phyloP scores from a whole-genome alignment of 2,113 vertebrate genomes.

The Petrocephalus zakoni region DNA sequence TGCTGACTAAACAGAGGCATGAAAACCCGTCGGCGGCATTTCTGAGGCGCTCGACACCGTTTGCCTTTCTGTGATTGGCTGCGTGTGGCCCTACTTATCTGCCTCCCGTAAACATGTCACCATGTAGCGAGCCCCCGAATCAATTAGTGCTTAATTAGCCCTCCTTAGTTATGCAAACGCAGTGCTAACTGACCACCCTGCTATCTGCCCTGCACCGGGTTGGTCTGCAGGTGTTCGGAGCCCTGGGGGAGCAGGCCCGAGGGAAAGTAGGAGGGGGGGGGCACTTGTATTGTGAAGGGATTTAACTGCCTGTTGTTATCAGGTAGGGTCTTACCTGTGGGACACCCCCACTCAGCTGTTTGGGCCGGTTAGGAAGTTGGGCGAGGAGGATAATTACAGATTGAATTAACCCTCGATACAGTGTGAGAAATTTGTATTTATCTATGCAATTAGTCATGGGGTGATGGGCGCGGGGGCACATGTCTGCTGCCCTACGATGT shows the following conservation, averaged over 20 bases:
- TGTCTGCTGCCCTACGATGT: neutral
- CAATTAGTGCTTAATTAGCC: constrained; percentile 48
- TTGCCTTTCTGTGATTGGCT: constrained; percentile 24
- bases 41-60: constrained; percentile 9
- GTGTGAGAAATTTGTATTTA: neutral
- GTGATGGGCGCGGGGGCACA: neutral
- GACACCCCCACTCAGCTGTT: neutral
- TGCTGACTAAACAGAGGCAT: neutral
- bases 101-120: constrained; percentile 33
- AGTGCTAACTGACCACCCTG: constrained; percentile 34
- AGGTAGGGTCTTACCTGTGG: constrained; percentile 18
- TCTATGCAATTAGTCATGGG: neutral
- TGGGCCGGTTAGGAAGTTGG: neutral
- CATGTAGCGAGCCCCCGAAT: constrained; percentile 28
- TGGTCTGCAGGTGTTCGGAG: constrained; percentile 27
- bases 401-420: neutral
- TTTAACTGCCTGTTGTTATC: neutral
- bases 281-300: neutral
- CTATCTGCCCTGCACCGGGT: constrained; percentile 19
- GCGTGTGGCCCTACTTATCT: constrained; percentile 31
- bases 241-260: neutral
- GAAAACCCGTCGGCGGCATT: constrained; percentile 6
- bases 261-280: neutral
- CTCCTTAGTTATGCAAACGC: constrained; percentile 50
- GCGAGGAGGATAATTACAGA: neutral